These are phyloP conservation scores for Bombus huntii DNA, from an alignment of 1,140 invertebrate species.

Conservation along the genomic window DNA sequence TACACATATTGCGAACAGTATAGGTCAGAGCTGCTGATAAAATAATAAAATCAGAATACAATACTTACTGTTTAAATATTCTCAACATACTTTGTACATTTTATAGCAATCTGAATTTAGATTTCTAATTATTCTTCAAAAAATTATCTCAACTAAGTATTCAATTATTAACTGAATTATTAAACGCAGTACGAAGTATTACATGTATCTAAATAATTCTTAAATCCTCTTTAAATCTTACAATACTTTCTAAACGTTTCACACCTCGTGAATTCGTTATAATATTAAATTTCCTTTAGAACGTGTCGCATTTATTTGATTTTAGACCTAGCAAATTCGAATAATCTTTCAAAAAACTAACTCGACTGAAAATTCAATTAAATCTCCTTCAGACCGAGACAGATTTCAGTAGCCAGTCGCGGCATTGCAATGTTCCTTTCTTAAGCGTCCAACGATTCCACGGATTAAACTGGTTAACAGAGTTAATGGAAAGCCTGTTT, in stretches of 20 bases:
- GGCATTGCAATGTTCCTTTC: neutral
- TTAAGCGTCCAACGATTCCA: neutral
- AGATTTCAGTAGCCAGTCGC: neutral
- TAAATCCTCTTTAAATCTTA: too few relatives aligned
- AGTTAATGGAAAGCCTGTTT: constrained; percentile 21
- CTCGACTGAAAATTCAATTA: neutral
- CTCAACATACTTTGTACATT: neutral
- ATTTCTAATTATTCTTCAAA: neutral
- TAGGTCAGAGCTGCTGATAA: neutral
- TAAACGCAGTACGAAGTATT: too few relatives aligned
- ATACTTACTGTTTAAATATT: neutral
- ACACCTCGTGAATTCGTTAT: too few relatives aligned
- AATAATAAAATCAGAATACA: neutral
- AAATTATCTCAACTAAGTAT: too few relatives aligned
- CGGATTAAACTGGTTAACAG: constrained; percentile 13
- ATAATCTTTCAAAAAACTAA: neutral
- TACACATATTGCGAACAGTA: neutral
- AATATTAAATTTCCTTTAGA: too few relatives aligned
- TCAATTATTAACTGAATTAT: too few relatives aligned
- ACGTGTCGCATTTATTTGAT: neutral
- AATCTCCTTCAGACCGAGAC: neutral
- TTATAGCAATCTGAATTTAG: neutral
- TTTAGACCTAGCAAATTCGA: neutral
- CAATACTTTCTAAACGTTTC: too few relatives aligned
- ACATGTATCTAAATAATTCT: too few relatives aligned